Conservation (phyloP, 1,140 invertebrate genomes). For the Platyscapa corneri region DNA sequence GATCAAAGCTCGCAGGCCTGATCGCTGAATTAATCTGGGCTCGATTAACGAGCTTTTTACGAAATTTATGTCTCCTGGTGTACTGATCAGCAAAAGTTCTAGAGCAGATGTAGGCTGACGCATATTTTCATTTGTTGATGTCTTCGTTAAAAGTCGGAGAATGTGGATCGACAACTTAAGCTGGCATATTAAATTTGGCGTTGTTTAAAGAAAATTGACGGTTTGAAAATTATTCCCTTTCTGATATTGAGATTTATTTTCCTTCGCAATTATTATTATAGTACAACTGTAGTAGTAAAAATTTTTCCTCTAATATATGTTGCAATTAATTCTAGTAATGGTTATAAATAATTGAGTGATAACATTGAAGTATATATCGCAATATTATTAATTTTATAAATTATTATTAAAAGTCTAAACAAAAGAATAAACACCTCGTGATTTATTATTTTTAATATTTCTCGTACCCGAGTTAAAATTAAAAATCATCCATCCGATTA, state of each 20-base stretch:
- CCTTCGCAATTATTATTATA: background rate
- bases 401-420: too few species aligned
- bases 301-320: too few species aligned
- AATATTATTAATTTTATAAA: too few species aligned
- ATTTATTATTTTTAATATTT: too few species aligned
- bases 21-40: slow-evolving; percentile 37
- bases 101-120: background rate
- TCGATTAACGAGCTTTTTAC: slow-evolving; percentile 33
- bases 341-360: too few species aligned
- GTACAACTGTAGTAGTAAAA: too few species aligned
- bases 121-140: background rate
- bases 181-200: background rate
- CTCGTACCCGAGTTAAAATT: too few species aligned
- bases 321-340: too few species aligned
- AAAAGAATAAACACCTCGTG: too few species aligned
- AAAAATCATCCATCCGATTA: too few species aligned
- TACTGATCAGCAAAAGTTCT: background rate
- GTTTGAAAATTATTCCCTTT: background rate
- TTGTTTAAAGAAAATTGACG: background rate
- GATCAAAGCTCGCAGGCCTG: background rate
- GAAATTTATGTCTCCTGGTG: slow-evolving; percentile 32
- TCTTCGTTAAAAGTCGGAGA: background rate
- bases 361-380: too few species aligned
- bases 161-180: background rate
- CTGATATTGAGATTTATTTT: background rate